Percentiles rank a stretch among this genome's conserved stretches.
Conservation (phyloP, 64 coral and sea anemone genomes). For the Montipora cactus region DNA sequence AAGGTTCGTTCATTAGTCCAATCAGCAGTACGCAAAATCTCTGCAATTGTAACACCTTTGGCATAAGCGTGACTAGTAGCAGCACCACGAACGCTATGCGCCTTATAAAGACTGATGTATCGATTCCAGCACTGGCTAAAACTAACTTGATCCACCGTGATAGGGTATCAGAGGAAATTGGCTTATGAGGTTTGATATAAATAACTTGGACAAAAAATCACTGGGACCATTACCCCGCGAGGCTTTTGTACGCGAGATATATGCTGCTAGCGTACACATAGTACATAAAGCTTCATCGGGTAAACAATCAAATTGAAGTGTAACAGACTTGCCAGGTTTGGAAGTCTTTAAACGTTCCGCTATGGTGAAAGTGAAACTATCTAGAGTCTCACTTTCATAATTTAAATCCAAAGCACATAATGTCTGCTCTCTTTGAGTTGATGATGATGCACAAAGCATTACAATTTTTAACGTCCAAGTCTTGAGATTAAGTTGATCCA, state of each 20-base stretch:
- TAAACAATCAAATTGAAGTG: not conserved
- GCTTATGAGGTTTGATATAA: not conserved
- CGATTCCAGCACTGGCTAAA: not conserved
- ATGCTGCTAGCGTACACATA: not conserved
- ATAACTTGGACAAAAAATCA: not conserved
- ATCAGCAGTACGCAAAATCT: not conserved
- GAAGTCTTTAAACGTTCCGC: constrained; percentile 58
- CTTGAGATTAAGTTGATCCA: constrained; percentile 74
- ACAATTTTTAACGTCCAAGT: constrained; percentile 77
- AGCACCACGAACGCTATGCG: not conserved
- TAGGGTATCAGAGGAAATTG: not conserved
- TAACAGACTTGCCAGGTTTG: constrained; percentile 59
- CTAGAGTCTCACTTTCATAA: not conserved
- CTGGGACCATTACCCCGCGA: not conserved
- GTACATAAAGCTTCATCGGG: too few relatives aligned
- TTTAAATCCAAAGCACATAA: constrained; percentile 61
- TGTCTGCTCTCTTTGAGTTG: constrained; percentile 54
- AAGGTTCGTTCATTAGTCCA: not conserved
- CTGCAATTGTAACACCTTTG: not conserved
- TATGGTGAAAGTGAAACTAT: constrained; percentile 68
- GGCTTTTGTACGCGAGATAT: not conserved
- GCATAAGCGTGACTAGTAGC: not conserved
- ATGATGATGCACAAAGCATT: constrained; percentile 88
- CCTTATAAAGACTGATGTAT: not conserved
- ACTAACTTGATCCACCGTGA: constrained; percentile 1